Base-by-base conservation (phyloP, 2,888 invertebrate genomes). In the Conchocele bisecta region DNA sequence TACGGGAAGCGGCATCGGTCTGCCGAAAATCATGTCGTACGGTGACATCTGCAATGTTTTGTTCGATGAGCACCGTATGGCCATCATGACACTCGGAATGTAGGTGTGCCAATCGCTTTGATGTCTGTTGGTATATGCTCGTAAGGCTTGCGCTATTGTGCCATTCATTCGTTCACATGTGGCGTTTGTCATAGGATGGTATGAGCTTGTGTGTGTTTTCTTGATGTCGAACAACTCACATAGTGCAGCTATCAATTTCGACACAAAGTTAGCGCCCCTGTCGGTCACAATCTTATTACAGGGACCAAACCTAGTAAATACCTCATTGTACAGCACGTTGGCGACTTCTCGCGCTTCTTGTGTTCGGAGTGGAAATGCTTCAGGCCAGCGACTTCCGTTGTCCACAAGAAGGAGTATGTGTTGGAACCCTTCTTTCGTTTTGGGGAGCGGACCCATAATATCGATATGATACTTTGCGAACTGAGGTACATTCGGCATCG, bases 61-160 rank as follows among this genome's bases (percentile, higher is more conserved):
- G 15, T 64, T 59, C 9, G 68, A 68, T 4, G 64, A 39, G 11
- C 64, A 54, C 22, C 81, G 17, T 17, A 72, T 67, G 1, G 79
- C 72, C 76, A 76, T 76, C 59, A 78, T 51, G 5, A 75, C 50
- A 44, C 67, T 61, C 11, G 74, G 69, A 17, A 75, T n/a, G 5
- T 71, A 17, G 0, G 39, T 13, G 9, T 53, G 65, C 78, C 76
- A 78, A 26, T 70, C 70, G 3, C 13, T 33, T 41, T 77, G 72
- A 26, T 74, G 42, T 29, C 72, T 69, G 20, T 37, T 24, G 31
- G 65, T 50, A 33, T 75, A 72, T 3, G 75, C 31, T 13, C 71
- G 44, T 2, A 79, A 24, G 11, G 57, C 56, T 57, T 80, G 75
- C 3, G 48, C 28, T 1, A 80, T 4, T 1, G 57, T 66, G 13